Evolutionary conservation across 2,113 vertebrate genomes (phyloP).

Genomic region (Corythornis vintsioides): DNA sequence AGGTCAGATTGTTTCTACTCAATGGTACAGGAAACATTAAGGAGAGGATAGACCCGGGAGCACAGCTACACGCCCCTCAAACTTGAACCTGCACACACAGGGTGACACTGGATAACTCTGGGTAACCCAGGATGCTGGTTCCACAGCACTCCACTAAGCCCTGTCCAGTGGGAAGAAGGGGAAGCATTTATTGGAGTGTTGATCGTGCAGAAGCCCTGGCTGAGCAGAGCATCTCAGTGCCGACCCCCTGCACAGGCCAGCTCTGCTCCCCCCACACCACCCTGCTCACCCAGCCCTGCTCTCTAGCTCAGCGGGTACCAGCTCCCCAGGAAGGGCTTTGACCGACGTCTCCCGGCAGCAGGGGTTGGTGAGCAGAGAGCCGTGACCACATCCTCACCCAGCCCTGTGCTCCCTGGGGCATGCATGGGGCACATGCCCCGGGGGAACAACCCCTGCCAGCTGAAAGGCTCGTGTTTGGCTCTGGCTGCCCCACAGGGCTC

Average conservation of each 20-base stretch:
- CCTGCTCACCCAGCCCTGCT: fast-evolving
- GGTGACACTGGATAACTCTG: not conserved
- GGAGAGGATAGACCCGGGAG: not conserved
- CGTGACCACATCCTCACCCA: not conserved
- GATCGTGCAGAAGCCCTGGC: not conserved
- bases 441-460: fast-evolving
- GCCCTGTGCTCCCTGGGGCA: not conserved
- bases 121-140: not conserved
- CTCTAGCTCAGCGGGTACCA: not conserved
- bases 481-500: fast-evolving
- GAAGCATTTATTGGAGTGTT: not conserved
- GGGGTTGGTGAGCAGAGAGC: not conserved
- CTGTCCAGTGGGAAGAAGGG: fast-evolving
- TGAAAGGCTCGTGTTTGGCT: fast-evolving
- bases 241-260: fast-evolving
- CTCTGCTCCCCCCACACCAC: not conserved
- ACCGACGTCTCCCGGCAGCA: fast-evolving
- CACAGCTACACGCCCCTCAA: not conserved
- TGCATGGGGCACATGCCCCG: fast-evolving
- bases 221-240: not conserved
- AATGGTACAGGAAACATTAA: not conserved
- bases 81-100: not conserved
- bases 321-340: not conserved
- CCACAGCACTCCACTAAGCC: not conserved
- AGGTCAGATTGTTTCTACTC: conserved; percentile 60